Base-by-base conservation (phyloP, 2,888 invertebrate species). In the Trypoxylon attenuatum region DNA sequence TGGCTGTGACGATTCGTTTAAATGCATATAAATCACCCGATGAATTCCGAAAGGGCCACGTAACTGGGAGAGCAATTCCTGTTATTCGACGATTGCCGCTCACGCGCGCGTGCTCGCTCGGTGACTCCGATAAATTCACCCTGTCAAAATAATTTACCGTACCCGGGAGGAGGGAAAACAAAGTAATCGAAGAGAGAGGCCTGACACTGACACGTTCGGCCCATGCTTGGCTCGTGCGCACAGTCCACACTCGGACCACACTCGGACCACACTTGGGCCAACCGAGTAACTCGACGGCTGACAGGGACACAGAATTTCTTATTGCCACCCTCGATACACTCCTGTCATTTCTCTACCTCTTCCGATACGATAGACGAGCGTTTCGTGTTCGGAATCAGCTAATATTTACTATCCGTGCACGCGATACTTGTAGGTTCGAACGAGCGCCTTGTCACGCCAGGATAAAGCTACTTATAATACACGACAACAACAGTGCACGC, bases 101-200 rank as follows among this genome's bases (percentile, higher is more conserved):
- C 65, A 29, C 27, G n/a, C n/a, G n/a, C n/a, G n/a, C n/a, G n/a
- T n/a, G n/a, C n/a, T n/a, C n/a, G n/a, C 13, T 10, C 5, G 13
- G 33, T 33, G 33, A 33, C 33, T 27, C 42, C 58, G 52, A 57
- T 64, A 66, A 66, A 66, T 39, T 43, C 33, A 25, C 23, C 41
- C 52, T 66, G 60, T 51, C 66, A 55, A 65, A 67, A 65, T 67
- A 67, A 67, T 60, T 67, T 66, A 65, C 55, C 66, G 60, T 33
- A 27, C 60, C 60, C n/a, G 42, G 53, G 38, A 52, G 41, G 39
- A 55, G 13, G 33, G 33, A 65, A 65, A 67, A 46, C 47, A 60
- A 46, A 60, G 60, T 54, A 60, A 67, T 66, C 60, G 54, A 65
- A 53, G 10, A 10, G n/a, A 10, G 33, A 10, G 8, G 2, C 8